phyloP scores from a whole-genome alignment of 2,888 invertebrate genomes.

The Argyra leucocephala region DNA sequence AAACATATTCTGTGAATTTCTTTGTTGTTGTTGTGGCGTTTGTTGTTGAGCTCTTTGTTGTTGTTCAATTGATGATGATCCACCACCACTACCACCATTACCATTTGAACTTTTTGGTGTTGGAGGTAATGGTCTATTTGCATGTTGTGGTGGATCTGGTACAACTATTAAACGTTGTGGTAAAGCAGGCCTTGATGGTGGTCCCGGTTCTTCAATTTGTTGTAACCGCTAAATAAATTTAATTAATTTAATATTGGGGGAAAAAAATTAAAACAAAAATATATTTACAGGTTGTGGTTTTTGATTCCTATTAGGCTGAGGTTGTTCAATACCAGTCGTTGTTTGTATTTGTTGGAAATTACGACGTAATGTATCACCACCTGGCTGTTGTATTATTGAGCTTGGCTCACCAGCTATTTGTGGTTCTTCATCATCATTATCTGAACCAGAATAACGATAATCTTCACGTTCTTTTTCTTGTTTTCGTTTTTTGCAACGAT shows the following conservation, averaged over 20 bases:
- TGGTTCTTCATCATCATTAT: conserved; percentile 92
- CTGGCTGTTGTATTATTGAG: conserved; percentile 76
- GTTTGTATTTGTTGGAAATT: conserved; percentile 97
- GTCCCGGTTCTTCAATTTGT: conserved; percentile 67
- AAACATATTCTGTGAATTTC: conserved; percentile 75
- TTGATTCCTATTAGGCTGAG: conserved; percentile 51
- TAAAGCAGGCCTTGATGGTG: conserved; percentile 78
- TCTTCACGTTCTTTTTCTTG: conserved; percentile 75
- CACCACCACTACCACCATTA: conserved; percentile 26
- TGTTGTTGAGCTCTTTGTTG: conserved; percentile 41
- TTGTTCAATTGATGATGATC: conserved; percentile 25
- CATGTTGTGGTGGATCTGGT: conserved; percentile 67
- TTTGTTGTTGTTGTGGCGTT: conserved; percentile 59
- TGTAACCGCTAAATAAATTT: conserved; percentile 33
- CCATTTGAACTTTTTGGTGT: conserved; percentile 61
- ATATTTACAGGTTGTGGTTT: conserved; percentile 31
- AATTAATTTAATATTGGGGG: neutral
- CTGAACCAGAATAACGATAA: conserved; percentile 87
- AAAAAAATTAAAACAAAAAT: neutral
- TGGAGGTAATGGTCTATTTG: conserved; percentile 67
- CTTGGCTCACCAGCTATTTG: conserved; percentile 89
- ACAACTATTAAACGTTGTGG: conserved; percentile 87
- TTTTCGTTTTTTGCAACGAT: conserved; percentile 90
- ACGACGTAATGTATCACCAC: conserved; percentile 89
- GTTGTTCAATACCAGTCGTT: conserved; percentile 51